phyloP scores from a whole-genome alignment of 2,797 vertebrate species.

The Chelonia mydas region DNA sequence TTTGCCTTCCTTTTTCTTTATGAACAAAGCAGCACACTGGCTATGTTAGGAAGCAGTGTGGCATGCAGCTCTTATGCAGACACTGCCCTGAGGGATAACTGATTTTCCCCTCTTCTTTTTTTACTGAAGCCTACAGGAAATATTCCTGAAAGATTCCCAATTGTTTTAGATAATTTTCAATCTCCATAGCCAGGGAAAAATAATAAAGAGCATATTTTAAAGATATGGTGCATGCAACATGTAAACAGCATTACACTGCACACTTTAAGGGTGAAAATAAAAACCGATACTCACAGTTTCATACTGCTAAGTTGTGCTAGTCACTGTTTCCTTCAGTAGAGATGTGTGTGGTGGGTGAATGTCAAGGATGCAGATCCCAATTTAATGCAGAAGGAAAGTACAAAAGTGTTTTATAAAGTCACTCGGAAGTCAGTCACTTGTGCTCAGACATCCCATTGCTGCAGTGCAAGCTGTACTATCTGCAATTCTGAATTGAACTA shows the following conservation, averaged over 20 bases:
- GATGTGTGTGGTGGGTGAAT: slow-evolving; percentile 1
- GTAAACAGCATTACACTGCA: slow-evolving; percentile 24
- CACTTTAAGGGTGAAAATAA: slow-evolving; percentile 44
- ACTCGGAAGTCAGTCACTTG: slow-evolving; percentile 70
- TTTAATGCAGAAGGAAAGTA: slow-evolving; percentile 33
- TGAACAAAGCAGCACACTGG: slow-evolving; percentile 81
- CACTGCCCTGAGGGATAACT: slow-evolving; percentile 64
- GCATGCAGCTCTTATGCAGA: slow-evolving; percentile 67
- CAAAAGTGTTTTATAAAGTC: slow-evolving; percentile 70
- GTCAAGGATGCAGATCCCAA: slow-evolving; percentile 74
- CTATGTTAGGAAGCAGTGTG: slow-evolving; percentile 68
- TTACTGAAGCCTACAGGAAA: slow-evolving; percentile 43
- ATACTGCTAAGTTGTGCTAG: slow-evolving; percentile 26
- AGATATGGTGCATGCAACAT: background rate
- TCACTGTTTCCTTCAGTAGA: slow-evolving; percentile 34
- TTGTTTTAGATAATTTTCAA: background rate
- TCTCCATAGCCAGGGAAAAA: background rate
- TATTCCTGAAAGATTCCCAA: slow-evolving; percentile 30
- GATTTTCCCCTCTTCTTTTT: background rate
- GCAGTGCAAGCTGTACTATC: slow-evolving; percentile 81
- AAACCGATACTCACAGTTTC: slow-evolving; percentile 75
- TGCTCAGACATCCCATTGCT: slow-evolving; percentile 76
- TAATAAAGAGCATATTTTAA: background rate
- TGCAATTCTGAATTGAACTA: slow-evolving; percentile 90
- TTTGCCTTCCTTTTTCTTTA: slow-evolving; percentile 75